phyloP scores from a whole-genome alignment of 2,797 vertebrate genomes.

The Huso huso region DNA sequence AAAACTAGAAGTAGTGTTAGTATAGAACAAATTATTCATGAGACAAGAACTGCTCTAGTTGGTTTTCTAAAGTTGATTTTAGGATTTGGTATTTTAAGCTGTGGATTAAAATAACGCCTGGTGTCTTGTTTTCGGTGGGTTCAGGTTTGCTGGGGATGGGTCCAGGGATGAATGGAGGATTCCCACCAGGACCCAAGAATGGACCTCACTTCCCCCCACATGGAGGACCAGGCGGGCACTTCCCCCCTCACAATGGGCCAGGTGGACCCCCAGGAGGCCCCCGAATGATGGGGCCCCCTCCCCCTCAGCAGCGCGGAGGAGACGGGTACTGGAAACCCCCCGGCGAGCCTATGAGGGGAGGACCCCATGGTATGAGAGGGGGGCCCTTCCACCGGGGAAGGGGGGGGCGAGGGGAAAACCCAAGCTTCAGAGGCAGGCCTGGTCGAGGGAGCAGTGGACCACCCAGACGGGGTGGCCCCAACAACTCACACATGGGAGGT shows the following conservation, averaged over 20 bases:
- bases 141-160: conserved; percentile 68
- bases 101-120: too few relatives aligned
- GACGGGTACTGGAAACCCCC: conserved; percentile 76
- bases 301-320: conserved; percentile 63
- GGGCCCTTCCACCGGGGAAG: conserved; percentile 71
- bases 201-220: conserved; percentile 81
- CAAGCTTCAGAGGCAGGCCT: conserved; percentile 63
- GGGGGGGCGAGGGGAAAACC: conserved; percentile 71
- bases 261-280: conserved; percentile 51
- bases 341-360: conserved; percentile 69
- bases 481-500: conserved; percentile 61
- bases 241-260: conserved; percentile 40
- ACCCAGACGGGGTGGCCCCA: conserved; percentile 67
- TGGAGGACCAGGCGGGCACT: conserved; percentile 51
- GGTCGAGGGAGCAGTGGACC: conserved; percentile 64
- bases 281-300: conserved; percentile 78
- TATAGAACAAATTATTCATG: too few relatives aligned
- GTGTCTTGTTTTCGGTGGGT: conserved; percentile 47
- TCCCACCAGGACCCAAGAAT: conserved; percentile 65
- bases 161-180: conserved; percentile 74
- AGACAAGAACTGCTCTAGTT: too few relatives aligned
- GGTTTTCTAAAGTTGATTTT: too few relatives aligned
- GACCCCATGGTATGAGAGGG: conserved; percentile 60
- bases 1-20: too few relatives aligned
- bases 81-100: too few relatives aligned